phyloP scores from a whole-genome alignment of 2,888 invertebrate genomes.

The Nebria salina region DNA sequence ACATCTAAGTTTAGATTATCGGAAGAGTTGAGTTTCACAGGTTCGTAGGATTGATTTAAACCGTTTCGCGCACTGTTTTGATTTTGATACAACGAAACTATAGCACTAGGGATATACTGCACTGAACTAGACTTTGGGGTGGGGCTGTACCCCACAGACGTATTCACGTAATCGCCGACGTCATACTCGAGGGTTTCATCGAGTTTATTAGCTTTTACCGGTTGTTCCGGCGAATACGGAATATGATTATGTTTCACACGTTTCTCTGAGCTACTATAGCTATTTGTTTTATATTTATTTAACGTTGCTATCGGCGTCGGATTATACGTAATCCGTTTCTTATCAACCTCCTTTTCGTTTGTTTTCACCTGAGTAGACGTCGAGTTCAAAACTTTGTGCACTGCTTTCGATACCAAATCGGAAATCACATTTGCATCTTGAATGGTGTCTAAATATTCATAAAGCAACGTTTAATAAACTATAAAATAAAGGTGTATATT shows the following conservation, averaged over 20 bases:
- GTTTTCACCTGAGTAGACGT: conserved; percentile 17
- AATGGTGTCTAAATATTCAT: conserved; percentile 17
- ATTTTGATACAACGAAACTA: conserved; percentile 27
- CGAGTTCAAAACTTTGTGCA: conserved; percentile 37
- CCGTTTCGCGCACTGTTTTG: background rate
- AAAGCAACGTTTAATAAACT: background rate
- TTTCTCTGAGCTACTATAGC: background rate
- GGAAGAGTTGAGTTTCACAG: conserved; percentile 22
- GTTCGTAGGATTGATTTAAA: conserved; percentile 35
- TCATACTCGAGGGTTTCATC: conserved; percentile 11
- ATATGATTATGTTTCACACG: conserved; percentile 34
- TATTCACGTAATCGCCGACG: conserved; percentile 14
- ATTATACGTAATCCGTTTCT: conserved; percentile 37
- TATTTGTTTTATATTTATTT: conserved; percentile 38
- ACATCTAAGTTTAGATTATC: conserved; percentile 11
- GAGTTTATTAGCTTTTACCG: conserved; percentile 4
- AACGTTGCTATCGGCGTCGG: conserved; percentile 40
- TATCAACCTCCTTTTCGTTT: background rate
- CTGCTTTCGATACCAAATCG: conserved; percentile 40
- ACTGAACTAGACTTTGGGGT: conserved; percentile 23
- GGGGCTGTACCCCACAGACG: conserved; percentile 25
- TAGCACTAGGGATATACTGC: conserved; percentile 40
- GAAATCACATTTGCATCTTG: conserved; percentile 39
- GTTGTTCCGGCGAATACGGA: conserved; percentile 42
- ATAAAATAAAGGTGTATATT: background rate